Conservation (phyloP, 2,888 invertebrate species). For the Coecobrya sp. region DNA sequence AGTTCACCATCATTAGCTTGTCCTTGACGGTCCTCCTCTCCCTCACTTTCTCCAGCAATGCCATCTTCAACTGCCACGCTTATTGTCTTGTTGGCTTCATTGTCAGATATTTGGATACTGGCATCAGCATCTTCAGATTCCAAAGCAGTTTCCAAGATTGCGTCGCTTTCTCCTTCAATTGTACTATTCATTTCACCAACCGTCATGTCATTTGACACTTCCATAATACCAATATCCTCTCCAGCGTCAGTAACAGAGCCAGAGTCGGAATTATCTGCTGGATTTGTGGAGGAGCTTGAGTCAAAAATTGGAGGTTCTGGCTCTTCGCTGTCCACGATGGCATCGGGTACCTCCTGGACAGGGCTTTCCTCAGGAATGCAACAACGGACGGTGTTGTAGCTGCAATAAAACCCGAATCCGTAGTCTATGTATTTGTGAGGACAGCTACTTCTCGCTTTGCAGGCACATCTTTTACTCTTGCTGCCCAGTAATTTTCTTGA, state of each 20-base stretch:
- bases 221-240: not conserved
- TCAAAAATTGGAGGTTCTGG: not conserved
- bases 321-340: not conserved
- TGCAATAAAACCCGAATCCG: conserved; percentile 84
- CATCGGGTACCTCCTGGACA: not conserved
- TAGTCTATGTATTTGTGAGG: conserved; percentile 84
- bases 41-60: conserved; percentile 1
- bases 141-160: not conserved
- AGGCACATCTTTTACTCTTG: conserved; percentile 74
- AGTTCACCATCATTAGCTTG: conserved; percentile 45
- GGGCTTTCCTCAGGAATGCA: conserved; percentile 79
- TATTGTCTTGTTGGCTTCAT: not conserved
- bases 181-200: not conserved
- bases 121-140: not conserved
- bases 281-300: too few species aligned
- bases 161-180: not conserved
- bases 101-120: not conserved
- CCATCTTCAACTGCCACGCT: not conserved
- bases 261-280: too few species aligned
- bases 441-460: conserved; percentile 82
- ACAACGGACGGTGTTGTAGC: conserved; percentile 84
- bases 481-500: not conserved
- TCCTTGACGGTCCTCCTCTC: not conserved
- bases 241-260: not conserved
- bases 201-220: not conserved